These are phyloP conservation scores for Saguinus imperator DNA, from an alignment of 2,113 vertebrate species.

Conservation along the genomic window DNA sequence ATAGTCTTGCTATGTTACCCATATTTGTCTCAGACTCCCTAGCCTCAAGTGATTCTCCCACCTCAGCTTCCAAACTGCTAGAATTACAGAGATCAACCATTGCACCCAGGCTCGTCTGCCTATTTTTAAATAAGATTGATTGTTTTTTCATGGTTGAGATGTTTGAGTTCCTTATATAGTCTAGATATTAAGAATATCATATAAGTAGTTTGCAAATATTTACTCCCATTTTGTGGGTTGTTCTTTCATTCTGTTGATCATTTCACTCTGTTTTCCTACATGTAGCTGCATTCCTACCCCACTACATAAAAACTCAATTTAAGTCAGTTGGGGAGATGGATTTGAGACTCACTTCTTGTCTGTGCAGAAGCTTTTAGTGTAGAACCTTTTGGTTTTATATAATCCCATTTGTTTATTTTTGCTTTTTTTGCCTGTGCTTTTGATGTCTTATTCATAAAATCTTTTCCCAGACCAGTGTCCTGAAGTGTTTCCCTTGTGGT, in stretches of 20 bases:
- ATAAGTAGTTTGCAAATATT: neutral
- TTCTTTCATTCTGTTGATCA: neutral
- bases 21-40: too few relatives aligned
- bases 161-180: neutral
- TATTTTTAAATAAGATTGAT: neutral
- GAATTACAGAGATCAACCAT: too few relatives aligned
- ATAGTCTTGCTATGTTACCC: too few relatives aligned
- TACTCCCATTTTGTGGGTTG: neutral
- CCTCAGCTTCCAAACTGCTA: too few relatives aligned
- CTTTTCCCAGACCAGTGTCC: neutral
- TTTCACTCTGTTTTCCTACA: neutral
- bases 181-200: neutral
- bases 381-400: neutral
- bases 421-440: too few relatives aligned
- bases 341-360: too few relatives aligned
- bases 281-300: too few relatives aligned
- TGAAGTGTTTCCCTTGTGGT: neutral
- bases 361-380: too few relatives aligned
- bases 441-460: neutral
- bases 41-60: too few relatives aligned
- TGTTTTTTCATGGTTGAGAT: neutral
- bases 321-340: too few relatives aligned
- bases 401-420: neutral
- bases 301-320: too few relatives aligned
- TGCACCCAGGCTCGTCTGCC: neutral